Base-by-base conservation (phyloP, 2,888 invertebrate genomes). In the Limulus polyphemus region DNA sequence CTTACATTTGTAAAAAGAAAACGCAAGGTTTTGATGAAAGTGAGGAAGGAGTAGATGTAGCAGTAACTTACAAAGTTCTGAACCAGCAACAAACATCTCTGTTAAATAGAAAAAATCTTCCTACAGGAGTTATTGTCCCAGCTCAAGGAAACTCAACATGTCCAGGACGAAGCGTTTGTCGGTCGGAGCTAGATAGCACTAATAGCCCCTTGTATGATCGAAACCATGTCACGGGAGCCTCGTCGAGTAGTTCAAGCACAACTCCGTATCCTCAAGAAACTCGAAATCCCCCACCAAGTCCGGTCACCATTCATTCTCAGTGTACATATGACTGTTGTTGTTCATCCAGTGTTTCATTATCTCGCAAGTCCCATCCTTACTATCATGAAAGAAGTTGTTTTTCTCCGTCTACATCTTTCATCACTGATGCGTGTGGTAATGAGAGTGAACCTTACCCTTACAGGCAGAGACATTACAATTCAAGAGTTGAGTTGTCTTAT, bases 401-500 rank as follows among this genome's bases (percentile, higher is more conserved):
- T 0, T 93, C 93, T 10, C 94, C 93, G 47, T 93, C 93, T 12
- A 94, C 94, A 32, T 94, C 94, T 0, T 94, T 92, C 74, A 90
- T 90, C 69, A 93, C 94, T 49, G 94, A 94, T 70, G 89, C 93
- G 69, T 93, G 91, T 72, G 32, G 32, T 32, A 90, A 91, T 75
- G 77, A 78, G 65, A 77, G 76, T 69, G 77, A 77, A 69, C 74
- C 77, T 11, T 75, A 75, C 64, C 56, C 67, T 52, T 65, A 64
- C 56, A 67, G 65, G 48, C 57, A 58, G 14, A 60, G 57, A 49
- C 69, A 65, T 55, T 71, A 68, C 61, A 65, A 67, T 47, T 67
- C 69, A 17, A 60, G 64, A 10, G 60, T 65, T 14, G 77, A 84
- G 65, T 80, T 81, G 69, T 81, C 81, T 67, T 83, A 83, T 70